phyloP scores from a whole-genome alignment of 2,888 invertebrate genomes.

The Drosophila barbarae region DNA sequence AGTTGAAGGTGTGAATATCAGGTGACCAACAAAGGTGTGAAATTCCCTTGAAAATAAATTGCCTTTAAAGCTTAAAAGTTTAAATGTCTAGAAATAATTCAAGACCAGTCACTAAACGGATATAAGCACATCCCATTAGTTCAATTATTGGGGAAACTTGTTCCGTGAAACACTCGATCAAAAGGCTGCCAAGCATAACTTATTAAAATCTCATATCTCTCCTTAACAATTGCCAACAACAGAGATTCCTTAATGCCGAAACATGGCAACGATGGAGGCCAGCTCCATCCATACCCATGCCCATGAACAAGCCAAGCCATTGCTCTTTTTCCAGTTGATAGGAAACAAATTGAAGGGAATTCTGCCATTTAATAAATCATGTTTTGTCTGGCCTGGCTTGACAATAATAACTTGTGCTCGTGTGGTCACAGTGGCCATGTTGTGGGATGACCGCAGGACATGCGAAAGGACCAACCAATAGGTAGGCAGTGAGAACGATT shows the following conservation, averaged over 20 bases:
- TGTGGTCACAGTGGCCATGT: conserved; percentile 67
- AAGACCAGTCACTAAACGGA: background rate
- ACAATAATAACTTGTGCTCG: conserved; percentile 73
- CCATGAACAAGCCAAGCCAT: conserved; percentile 10
- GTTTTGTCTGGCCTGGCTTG: conserved; percentile 73
- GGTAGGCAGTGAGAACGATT: conserved; percentile 45
- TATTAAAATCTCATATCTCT: conserved; percentile 64
- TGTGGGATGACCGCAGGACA: conserved; percentile 51
- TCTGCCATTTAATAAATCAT: conserved; percentile 73
- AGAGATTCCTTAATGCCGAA: conserved; percentile 30
- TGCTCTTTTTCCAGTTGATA: conserved; percentile 70
- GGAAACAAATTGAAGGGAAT: conserved; percentile 75
- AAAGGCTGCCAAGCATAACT: conserved; percentile 41
- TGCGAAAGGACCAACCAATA: conserved; percentile 39
- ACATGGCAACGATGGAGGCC: conserved; percentile 12
- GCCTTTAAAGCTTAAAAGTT: conserved; percentile 1
- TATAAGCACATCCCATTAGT: conserved; percentile 6
- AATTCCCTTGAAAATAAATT: background rate
- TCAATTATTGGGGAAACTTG: conserved; percentile 17
- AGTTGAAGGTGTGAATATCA: conserved; percentile 57
- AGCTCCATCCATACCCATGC: background rate
- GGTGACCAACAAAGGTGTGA: conserved; percentile 44
- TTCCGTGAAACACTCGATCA: conserved; percentile 25
- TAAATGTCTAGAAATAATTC: background rate
- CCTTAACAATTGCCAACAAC: conserved; percentile 40